Conservation (phyloP, 92 coral and sea anemone genomes). For the Virgularia gustaviana region DNA sequence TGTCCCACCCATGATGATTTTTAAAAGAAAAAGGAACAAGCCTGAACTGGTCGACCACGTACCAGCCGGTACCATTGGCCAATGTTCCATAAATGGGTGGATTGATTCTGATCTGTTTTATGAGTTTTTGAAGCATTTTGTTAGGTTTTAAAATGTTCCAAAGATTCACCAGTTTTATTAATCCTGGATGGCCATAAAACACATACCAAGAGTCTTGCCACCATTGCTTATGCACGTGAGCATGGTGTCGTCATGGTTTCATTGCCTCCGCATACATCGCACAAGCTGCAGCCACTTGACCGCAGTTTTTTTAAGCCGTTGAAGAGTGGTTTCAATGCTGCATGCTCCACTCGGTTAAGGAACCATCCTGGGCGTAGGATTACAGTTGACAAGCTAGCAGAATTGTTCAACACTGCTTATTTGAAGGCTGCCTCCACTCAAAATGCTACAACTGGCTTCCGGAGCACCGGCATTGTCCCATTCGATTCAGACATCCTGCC, state of each 20-base stretch:
- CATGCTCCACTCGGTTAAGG: slow-evolving; percentile 12
- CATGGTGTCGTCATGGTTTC: slow-evolving; percentile 6
- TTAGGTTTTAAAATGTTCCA: not conserved
- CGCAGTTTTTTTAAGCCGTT: not conserved
- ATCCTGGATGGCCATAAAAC: slow-evolving; percentile 23
- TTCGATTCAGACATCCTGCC: not conserved
- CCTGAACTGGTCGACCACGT: slow-evolving; percentile 8
- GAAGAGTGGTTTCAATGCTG: not conserved
- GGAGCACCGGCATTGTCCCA: slow-evolving; percentile 1
- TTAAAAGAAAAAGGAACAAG: slow-evolving; percentile 10
- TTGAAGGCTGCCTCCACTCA: not conserved
- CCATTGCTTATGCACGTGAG: slow-evolving; percentile 11
- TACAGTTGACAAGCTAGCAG: slow-evolving; percentile 1
- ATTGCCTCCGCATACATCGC: slow-evolving; percentile 1
- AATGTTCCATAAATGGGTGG: slow-evolving; percentile 16
- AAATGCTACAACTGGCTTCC: not conserved
- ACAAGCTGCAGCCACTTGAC: slow-evolving; percentile 1
- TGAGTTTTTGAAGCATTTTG: slow-evolving; percentile 2
- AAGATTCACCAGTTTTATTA: slow-evolving; percentile 5
- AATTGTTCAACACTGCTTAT: slow-evolving; percentile 5
- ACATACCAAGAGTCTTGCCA: slow-evolving; percentile 11
- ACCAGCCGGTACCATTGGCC: slow-evolving; percentile 5
- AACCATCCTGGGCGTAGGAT: slow-evolving; percentile 11
- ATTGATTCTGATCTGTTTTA: slow-evolving; percentile 18
- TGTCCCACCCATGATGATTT: slow-evolving; percentile 6